phyloP scores from a whole-genome alignment of 30 jellyfish, hydroid and myxozoan species.

The Chrysaora quinquecirrha region DNA sequence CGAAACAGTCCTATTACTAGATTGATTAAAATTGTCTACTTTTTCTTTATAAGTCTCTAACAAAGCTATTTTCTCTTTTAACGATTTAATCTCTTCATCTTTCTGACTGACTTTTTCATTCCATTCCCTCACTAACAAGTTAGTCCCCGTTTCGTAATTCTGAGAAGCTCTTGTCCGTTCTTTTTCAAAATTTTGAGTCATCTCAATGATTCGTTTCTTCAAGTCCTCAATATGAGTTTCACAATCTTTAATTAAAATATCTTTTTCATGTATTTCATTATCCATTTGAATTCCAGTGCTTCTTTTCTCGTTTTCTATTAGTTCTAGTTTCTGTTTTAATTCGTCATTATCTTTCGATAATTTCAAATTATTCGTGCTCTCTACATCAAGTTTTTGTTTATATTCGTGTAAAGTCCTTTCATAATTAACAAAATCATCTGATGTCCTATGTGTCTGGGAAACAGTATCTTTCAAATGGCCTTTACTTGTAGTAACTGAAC shows the following conservation, averaged over 20 bases:
- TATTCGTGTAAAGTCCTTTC: conserved; percentile 10
- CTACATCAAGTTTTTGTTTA: conserved; percentile 7
- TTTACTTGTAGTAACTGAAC: no score
- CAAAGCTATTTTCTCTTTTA: conserved; percentile 42
- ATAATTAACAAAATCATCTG: not conserved
- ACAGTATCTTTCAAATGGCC: no score
- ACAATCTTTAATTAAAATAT: conserved; percentile 19
- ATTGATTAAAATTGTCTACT: not conserved
- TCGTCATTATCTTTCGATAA: conserved; percentile 28
- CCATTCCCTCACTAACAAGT: conserved; percentile 43
- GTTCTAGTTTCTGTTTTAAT: conserved; percentile 51
- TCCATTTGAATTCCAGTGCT: conserved; percentile 45
- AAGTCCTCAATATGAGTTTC: conserved; percentile 43
- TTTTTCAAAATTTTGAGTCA: conserved; percentile 47
- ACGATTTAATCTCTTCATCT: conserved; percentile 62
- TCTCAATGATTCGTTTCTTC: conserved; percentile 48
- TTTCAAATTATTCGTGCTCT: conserved; percentile 14
- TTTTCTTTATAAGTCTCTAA: conserved; percentile 29
- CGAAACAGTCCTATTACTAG: not conserved
- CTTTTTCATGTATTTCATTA: conserved; percentile 31
- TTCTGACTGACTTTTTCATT: conserved; percentile 49
- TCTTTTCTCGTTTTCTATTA: conserved; percentile 44
- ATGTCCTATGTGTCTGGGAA: not conserved
- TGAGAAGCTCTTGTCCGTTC: conserved; percentile 55
- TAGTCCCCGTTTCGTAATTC: conserved; percentile 56